phyloP scores from a whole-genome alignment of 2,113 vertebrate genomes.

The Seriola aureovittata region DNA sequence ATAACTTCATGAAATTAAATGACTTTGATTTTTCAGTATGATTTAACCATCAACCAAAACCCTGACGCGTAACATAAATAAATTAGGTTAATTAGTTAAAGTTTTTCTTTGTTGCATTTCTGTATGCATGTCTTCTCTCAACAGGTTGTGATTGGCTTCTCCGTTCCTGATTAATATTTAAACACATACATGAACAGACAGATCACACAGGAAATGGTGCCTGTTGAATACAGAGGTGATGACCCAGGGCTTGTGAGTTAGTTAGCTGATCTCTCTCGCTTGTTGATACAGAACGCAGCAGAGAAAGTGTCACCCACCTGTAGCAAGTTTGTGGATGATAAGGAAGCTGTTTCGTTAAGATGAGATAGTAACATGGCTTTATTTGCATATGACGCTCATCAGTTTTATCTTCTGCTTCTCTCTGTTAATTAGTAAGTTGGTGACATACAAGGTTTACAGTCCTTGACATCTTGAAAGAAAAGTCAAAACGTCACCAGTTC shows the following conservation, averaged over 20 bases:
- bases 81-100: too few species aligned
- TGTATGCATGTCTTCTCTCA: background rate
- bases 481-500: conserved; percentile 18
- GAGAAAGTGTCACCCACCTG: background rate
- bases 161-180: background rate
- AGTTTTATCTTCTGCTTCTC: conserved; percentile 3
- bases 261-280: too few species aligned
- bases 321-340: background rate
- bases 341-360: background rate
- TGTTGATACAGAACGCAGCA: too few species aligned
- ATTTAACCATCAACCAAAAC: too few species aligned
- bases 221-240: background rate
- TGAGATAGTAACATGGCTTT: background rate
- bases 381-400: background rate
- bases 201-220: background rate
- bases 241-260: background rate
- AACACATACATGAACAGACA: background rate
- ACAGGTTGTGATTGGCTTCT: too few species aligned
- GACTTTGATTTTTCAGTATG: too few species aligned
- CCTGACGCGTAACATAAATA: too few species aligned
- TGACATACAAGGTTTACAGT: background rate
- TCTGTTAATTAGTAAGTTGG: background rate
- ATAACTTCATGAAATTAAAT: too few species aligned
- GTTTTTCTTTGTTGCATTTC: background rate
- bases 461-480: conserved; percentile 18